phyloP scores from a whole-genome alignment of 2,113 vertebrate species.

The Sporophila hypoxantha region DNA sequence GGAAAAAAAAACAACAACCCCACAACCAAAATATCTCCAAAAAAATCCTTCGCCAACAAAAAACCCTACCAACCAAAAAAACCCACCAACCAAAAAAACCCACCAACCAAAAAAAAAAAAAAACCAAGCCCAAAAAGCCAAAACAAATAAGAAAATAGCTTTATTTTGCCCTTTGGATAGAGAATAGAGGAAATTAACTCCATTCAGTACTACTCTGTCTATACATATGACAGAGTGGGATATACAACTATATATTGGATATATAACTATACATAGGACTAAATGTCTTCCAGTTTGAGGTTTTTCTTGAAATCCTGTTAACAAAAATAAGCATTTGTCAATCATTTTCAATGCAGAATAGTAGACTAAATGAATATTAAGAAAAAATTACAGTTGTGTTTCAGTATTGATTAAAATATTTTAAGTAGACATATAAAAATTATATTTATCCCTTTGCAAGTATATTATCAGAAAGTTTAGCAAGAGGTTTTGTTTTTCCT shows the following conservation, averaged over 20 bases:
- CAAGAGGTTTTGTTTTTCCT: neutral
- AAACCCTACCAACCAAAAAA: too few relatives aligned
- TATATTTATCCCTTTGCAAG: neutral
- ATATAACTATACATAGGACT: neutral
- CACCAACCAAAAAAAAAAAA: too few relatives aligned
- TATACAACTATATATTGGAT: too few relatives aligned
- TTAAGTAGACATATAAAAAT: neutral
- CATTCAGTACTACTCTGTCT: neutral
- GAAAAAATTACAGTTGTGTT: neutral
- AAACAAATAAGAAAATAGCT: neutral
- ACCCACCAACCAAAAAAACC: too few relatives aligned
- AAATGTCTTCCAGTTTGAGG: neutral
- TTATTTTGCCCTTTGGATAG: neutral
- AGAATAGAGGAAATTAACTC: neutral
- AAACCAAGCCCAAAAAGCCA: too few relatives aligned
- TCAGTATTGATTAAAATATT: neutral
- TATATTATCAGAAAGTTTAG: neutral
- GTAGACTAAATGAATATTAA: neutral
- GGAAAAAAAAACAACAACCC: too few relatives aligned
- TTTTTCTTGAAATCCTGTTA: neutral
- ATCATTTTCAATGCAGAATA: neutral
- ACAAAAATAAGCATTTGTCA: neutral
- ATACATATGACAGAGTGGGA: too few relatives aligned
- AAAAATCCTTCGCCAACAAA: neutral
- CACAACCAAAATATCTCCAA: too few relatives aligned